These are phyloP conservation scores for Drosophila silvestris DNA, from an alignment of 2,888 invertebrate species.

Conservation along the genomic window DNA sequence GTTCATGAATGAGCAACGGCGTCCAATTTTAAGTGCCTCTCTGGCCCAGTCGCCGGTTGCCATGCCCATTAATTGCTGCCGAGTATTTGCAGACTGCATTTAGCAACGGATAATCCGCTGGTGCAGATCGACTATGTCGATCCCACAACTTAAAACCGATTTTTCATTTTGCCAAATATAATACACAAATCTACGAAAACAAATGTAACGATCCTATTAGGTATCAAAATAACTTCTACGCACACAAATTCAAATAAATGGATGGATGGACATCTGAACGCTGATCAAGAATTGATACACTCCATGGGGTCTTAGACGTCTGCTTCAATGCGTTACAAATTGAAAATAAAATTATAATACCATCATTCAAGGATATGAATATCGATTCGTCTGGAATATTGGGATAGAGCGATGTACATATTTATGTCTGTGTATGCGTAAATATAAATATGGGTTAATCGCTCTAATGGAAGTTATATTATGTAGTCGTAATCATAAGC, in stretches of 20 bases:
- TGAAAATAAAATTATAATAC: neutral
- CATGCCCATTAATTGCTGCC: conserved; percentile 64
- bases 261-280: neutral
- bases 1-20: conserved; percentile 56
- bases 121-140: neutral
- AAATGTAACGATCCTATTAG: neutral
- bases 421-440: no score
- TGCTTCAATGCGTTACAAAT: neutral
- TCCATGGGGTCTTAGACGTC: no score
- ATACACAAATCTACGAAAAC: neutral
- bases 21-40: conserved; percentile 48
- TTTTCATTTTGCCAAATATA: neutral
- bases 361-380: neutral
- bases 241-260: neutral
- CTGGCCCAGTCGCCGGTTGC: conserved; percentile 35
- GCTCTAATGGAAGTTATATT: neutral
- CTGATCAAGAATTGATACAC: neutral
- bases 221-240: neutral
- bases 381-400: neutral
- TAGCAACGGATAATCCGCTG: conserved; percentile 5
- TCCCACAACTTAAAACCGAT: neutral
- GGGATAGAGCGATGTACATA: neutral
- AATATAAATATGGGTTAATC: neutral
- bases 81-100: conserved; percentile 62
- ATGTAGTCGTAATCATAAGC: neutral